Conservation (phyloP, 2,888 invertebrate species). For the Scaptomyza parva region DNA sequence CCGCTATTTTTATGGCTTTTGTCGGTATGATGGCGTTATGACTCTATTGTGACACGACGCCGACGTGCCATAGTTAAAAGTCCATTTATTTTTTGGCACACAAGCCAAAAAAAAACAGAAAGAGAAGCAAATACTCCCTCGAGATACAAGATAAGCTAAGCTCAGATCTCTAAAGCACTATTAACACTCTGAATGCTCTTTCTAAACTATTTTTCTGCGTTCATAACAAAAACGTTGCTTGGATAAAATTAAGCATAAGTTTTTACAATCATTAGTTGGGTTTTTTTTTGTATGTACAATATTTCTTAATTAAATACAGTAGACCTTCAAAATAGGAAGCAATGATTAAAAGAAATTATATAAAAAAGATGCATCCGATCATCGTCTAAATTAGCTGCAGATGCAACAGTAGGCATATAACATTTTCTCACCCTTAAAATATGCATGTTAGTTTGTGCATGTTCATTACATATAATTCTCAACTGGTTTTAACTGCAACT, state of each 20-base stretch:
- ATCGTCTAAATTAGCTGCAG: background rate
- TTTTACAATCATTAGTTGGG: no score
- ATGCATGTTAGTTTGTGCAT: background rate
- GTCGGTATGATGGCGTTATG: slow-evolving; percentile 69
- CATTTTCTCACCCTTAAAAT: background rate
- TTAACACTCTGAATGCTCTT: background rate
- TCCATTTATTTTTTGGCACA: slow-evolving; percentile 47
- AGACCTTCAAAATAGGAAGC: no score
- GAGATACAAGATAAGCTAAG: background rate
- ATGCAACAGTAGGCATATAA: background rate
- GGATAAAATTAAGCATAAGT: no score
- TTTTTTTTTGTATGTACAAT: no score
- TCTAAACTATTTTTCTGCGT: no score
- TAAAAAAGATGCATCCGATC: background rate
- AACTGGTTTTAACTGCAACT: background rate
- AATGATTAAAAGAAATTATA: background rate
- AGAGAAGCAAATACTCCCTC: slow-evolving; percentile 4
- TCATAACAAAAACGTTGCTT: no score
- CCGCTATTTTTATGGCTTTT: slow-evolving; percentile 69
- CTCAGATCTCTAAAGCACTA: no score
- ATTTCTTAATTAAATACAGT: no score
- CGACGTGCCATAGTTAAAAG: slow-evolving; percentile 68
- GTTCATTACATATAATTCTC: background rate
- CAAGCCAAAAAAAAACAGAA: slow-evolving; percentile 6
- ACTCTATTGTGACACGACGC: slow-evolving; percentile 67